These are phyloP conservation scores for Seriola aureovittata DNA, from an alignment of 2,113 vertebrate genomes.

Conservation along the genomic window DNA sequence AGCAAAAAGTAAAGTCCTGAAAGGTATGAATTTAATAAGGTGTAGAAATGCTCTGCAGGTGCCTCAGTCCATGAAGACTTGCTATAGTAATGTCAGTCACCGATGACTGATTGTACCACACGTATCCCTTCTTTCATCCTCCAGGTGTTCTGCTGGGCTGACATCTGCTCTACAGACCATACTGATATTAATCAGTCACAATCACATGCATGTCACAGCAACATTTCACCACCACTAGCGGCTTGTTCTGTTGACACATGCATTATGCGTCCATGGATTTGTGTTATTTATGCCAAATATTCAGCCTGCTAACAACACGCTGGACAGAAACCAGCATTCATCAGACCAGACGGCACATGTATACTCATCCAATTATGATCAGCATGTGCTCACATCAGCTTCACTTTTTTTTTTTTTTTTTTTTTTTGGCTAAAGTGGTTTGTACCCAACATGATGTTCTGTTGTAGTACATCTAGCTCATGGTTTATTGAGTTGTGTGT, in stretches of 20 bases:
- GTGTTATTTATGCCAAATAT: slow-evolving; percentile 37
- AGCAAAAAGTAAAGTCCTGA: neutral
- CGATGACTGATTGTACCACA: neutral
- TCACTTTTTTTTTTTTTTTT: neutral
- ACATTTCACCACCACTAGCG: neutral
- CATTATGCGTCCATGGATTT: slow-evolving; percentile 26
- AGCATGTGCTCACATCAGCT: slow-evolving; percentile 1
- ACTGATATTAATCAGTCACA: neutral
- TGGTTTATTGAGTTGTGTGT: slow-evolving; percentile 39
- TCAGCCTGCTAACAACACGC: slow-evolving; percentile 12
- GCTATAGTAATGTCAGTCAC: neutral
- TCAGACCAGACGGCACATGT: neutral
- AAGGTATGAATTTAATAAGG: neutral
- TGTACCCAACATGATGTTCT: neutral
- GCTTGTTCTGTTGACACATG: slow-evolving; percentile 14
- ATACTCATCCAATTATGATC: neutral
- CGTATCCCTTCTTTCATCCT: neutral
- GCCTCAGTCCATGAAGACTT: neutral
- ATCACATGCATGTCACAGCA: neutral
- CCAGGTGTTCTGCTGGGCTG: neutral
- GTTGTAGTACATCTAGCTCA: slow-evolving; percentile 12
- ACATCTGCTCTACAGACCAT: neutral
- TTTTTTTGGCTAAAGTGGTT: neutral
- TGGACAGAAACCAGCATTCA: slow-evolving; percentile 31
- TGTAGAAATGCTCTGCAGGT: neutral